Base-by-base conservation (phyloP, 2,888 invertebrate species). In the Cloeon dipterum region DNA sequence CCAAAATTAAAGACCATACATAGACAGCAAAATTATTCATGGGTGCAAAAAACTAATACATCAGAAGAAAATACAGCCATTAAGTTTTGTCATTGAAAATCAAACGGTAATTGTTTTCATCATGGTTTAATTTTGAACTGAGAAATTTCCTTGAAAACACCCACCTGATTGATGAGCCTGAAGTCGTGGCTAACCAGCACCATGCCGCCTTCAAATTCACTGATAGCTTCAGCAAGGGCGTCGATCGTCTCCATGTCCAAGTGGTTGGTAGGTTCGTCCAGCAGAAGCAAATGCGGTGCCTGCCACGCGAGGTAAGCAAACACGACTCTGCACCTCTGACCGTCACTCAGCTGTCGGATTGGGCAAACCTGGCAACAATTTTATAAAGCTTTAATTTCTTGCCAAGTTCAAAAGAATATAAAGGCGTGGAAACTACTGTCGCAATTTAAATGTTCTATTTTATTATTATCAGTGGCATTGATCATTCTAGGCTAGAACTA, bases 111-210 rank as follows among this genome's bases (percentile, higher is more conserved):
- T n/a, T n/a, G n/a, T n/a, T n/a, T n/a, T n/a, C n/a, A n/a, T n/a
- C n/a, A n/a, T n/a, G n/a, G n/a, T n/a, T n/a, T n/a, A n/a, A n/a
- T n/a, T n/a, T n/a, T n/a, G n/a, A n/a, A n/a, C n/a, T n/a, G n/a
- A n/a, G n/a, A n/a, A n/a, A n/a, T 16, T 2, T 10, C 10, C 14
- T 20, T 14, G 4, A 3, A 2, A 1, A n/a, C 3, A 46, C 50
- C 47, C 54, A 93, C 94, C 73, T 98, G 96, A 61, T 83, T 89
- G 44, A 98, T 98, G 38, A 98, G 74, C 57, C 98, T 70, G 68
- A 98, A 98, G 69, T 99, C 98, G 81, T 98, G 98, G 61, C 91
- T 93, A 50, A 99, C 98, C 18, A 99, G 71, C 44, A 99, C 86
- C 81, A 99, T 79, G 45, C 98, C 98, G 32, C 98, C 98, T 46